Evolutionary conservation across 2,888 invertebrate species (phyloP).

Genomic region (Osmoderma eremita): DNA sequence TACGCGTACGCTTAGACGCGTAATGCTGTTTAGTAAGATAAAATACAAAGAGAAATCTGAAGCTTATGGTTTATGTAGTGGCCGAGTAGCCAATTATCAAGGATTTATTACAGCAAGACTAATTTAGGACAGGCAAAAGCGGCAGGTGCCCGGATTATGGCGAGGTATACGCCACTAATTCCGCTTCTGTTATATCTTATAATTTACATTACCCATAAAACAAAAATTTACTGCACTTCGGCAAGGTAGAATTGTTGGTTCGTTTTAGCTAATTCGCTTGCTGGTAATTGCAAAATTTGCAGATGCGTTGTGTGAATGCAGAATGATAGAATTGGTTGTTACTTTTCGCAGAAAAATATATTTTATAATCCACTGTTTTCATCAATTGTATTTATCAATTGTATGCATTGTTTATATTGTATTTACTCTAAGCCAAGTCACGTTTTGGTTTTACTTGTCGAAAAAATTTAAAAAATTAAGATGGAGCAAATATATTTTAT

Average conservation of each 20-base stretch:
- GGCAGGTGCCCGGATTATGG: slow-evolving; percentile 60
- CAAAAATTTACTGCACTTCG: slow-evolving; percentile 35
- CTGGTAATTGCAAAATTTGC: too few species aligned
- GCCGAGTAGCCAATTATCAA: slow-evolving; percentile 61
- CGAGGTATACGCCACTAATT: slow-evolving; percentile 57
- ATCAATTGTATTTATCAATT: too few species aligned
- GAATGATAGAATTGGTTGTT: too few species aligned
- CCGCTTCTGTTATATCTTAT: slow-evolving; percentile 48
- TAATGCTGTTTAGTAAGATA: slow-evolving; percentile 41
- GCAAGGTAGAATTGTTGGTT: not conserved
- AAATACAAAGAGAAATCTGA: slow-evolving; percentile 55
- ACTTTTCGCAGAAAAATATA: too few species aligned
- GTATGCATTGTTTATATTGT: too few species aligned
- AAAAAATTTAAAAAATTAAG: too few species aligned
- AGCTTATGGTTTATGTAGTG: slow-evolving; percentile 60
- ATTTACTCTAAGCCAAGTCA: too few species aligned
- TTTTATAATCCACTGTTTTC: too few species aligned
- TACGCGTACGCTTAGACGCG: too few species aligned
- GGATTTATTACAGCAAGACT: slow-evolving; percentile 62
- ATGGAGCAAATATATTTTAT: too few species aligned
- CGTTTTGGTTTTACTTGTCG: too few species aligned
- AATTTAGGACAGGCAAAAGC: slow-evolving; percentile 61
- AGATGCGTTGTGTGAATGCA: too few species aligned
- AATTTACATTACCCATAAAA: slow-evolving; percentile 41
- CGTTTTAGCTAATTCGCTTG: not conserved